These are phyloP conservation scores for Ophion slaviceki DNA, from an alignment of 2,888 invertebrate genomes.

Conservation along the genomic window DNA sequence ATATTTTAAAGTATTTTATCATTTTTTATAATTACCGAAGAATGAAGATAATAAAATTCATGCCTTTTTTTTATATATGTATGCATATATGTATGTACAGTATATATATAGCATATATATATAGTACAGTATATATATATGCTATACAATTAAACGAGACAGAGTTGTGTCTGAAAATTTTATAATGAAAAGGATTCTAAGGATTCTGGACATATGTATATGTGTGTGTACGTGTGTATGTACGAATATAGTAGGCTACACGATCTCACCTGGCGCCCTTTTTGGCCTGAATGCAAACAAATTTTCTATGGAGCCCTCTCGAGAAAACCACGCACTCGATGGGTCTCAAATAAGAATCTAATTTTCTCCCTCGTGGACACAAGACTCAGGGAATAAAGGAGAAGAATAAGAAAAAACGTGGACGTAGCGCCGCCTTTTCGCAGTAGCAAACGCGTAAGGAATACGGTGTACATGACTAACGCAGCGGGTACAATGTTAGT, in stretches of 20 bases:
- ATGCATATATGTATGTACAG: too few species aligned
- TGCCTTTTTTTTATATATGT: too few species aligned
- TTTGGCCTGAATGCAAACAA: constrained; percentile 80
- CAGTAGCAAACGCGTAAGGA: constrained; percentile 31
- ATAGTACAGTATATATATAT: too few species aligned
- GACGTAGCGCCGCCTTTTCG: constrained; percentile 62
- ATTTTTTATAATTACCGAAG: too few species aligned
- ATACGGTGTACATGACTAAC: constrained; percentile 7
- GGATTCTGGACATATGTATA: not conserved
- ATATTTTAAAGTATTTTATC: too few species aligned
- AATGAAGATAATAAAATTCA: too few species aligned
- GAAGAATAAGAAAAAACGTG: constrained; percentile 12
- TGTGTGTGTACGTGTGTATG: not conserved
- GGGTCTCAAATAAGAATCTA: constrained; percentile 76
- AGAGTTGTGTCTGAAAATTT: too few species aligned
- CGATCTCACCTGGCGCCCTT: constrained; percentile 77
- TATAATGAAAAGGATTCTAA: too few species aligned
- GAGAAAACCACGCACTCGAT: constrained; percentile 38
- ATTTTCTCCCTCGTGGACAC: constrained; percentile 72
- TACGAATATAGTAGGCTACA: constrained; percentile 10
- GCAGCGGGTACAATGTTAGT: constrained; percentile 48
- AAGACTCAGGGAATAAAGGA: constrained; percentile 36
- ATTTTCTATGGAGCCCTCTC: constrained; percentile 77
- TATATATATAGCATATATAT: too few species aligned
- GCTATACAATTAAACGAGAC: too few species aligned